Evolutionary conservation across 2,113 vertebrate genomes (phyloP).

Genomic region (Rutilus rutilus): DNA sequence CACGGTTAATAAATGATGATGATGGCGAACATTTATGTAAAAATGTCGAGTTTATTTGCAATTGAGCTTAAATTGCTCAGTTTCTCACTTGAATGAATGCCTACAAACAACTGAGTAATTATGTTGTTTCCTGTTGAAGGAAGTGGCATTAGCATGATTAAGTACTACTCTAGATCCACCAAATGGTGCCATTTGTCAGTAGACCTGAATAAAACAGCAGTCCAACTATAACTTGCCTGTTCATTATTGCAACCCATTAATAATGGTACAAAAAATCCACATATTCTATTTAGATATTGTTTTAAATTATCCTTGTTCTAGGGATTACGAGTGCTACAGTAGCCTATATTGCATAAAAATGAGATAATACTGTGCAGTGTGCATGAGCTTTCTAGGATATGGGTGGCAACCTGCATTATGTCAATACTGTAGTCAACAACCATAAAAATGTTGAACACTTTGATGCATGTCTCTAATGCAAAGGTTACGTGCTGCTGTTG

Average conservation of each 20-base stretch:
- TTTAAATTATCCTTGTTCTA: background rate
- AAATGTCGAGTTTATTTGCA: background rate
- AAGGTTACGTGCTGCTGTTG: background rate
- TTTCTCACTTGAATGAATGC: background rate
- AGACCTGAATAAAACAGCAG: background rate
- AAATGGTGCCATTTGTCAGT: slow-evolving; percentile 16
- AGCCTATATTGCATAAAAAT: background rate
- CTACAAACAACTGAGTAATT: background rate
- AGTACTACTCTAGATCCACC: background rate
- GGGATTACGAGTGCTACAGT: background rate
- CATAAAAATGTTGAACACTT: background rate
- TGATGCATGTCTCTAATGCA: background rate
- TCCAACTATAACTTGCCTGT: background rate
- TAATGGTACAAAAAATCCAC: background rate
- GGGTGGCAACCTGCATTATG: background rate
- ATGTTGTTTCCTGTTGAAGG: background rate
- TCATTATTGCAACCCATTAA: background rate
- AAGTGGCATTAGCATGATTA: background rate
- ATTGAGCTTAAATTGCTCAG: background rate
- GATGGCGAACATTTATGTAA: background rate
- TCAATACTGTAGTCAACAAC: background rate
- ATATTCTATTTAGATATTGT: background rate
- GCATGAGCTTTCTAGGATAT: background rate
- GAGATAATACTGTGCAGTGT: background rate
- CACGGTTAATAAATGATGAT: background rate